Evolutionary conservation across 2,113 vertebrate species (phyloP).

Genomic region (Turnix velox): DNA sequence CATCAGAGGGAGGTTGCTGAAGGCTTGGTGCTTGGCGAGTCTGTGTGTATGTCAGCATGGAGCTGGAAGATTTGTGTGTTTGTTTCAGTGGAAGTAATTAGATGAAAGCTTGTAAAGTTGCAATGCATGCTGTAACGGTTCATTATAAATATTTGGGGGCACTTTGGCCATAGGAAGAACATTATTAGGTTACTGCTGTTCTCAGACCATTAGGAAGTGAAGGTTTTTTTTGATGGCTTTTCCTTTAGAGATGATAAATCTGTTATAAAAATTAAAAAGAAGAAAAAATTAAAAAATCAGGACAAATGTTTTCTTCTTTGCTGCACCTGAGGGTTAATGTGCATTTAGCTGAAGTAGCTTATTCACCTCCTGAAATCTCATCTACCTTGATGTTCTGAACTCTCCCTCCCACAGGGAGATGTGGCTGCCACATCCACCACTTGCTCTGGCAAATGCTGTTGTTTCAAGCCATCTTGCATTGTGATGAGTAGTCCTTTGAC

Average conservation of each 20-base stretch:
- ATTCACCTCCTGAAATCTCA: background rate
- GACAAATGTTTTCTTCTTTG: background rate
- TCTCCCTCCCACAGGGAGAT: background rate
- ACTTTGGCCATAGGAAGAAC: background rate
- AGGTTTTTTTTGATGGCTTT: background rate
- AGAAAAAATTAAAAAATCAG: background rate
- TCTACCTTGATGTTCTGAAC: background rate
- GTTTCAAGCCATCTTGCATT: background rate
- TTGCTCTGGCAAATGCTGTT: background rate
- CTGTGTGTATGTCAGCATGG: background rate
- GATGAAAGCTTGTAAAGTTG: slow-evolving; percentile 8
- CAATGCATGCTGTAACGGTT: background rate
- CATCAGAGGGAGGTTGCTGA: slow-evolving; percentile 74
- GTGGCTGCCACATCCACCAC: background rate
- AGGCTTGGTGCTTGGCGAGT: slow-evolving; percentile 22
- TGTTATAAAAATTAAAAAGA: too few species aligned
- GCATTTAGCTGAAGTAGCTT: slow-evolving; percentile 14
- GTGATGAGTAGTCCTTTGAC: background rate
- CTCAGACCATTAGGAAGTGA: background rate
- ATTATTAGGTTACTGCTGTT: background rate
- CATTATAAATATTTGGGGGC: slow-evolving; percentile 26
- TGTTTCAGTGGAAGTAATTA: slow-evolving; percentile 53
- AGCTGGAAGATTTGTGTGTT: slow-evolving; percentile 32
- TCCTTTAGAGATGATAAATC: background rate
- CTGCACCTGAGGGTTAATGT: slow-evolving; percentile 20